These are phyloP conservation scores for Epirrita christyi DNA, from an alignment of 2,888 invertebrate species.

Conservation along the genomic window DNA sequence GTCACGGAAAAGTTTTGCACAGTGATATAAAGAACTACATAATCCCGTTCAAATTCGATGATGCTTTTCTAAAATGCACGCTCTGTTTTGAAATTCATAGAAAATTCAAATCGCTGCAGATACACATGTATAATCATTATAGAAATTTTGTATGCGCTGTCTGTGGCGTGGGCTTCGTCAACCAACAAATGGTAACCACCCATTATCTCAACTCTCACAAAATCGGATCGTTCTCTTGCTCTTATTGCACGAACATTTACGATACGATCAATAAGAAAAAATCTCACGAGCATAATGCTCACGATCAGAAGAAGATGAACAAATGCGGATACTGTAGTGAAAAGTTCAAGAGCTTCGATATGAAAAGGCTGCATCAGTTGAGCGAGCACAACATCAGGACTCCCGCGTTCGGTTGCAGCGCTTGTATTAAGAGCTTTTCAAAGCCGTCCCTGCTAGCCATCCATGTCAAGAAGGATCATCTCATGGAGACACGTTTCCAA, in stretches of 20 bases:
- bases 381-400: conserved; percentile 41
- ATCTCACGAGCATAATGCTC: conserved; percentile 64
- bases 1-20: conserved; percentile 35
- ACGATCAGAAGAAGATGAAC: conserved; percentile 32
- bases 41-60: conserved; percentile 42
- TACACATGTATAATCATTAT: conserved; percentile 51
- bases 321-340: conserved; percentile 54
- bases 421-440: conserved; percentile 45
- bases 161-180: conserved; percentile 60
- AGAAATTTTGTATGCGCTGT: conserved; percentile 57
- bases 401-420: conserved; percentile 40
- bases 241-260: conserved; percentile 67
- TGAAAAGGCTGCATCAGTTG: conserved; percentile 45
- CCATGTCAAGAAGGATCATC: conserved; percentile 47
- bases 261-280: conserved; percentile 63
- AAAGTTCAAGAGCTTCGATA: conserved; percentile 43
- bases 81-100: conserved; percentile 29
- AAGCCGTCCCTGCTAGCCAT: conserved; percentile 36
- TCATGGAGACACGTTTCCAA: conserved; percentile 38
- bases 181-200: conserved; percentile 43
- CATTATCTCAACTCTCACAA: conserved; percentile 52
- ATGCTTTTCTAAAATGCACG: conserved; percentile 31
- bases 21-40: conserved; percentile 45
- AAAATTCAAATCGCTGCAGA: conserved; percentile 31
- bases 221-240: conserved; percentile 53